Conservation (phyloP, 2,113 vertebrate genomes). For the Hypanus sabinus region DNA sequence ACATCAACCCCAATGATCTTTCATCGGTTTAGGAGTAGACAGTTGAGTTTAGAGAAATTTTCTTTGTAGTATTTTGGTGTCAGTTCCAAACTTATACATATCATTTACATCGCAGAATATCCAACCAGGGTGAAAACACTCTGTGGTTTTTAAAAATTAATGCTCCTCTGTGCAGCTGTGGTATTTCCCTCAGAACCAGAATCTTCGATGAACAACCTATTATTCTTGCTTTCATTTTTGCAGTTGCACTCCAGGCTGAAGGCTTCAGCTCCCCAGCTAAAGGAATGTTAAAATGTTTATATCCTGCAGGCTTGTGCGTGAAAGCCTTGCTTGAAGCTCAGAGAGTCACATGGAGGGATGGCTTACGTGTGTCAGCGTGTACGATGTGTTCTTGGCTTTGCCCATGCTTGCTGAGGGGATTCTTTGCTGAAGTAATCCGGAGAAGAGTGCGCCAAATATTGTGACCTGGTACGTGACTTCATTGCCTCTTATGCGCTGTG, state of each 20-base stretch:
- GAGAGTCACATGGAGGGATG: slow-evolving; percentile 43
- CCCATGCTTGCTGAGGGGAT: slow-evolving; percentile 53
- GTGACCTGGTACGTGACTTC: slow-evolving; percentile 7
- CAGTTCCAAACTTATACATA: slow-evolving; percentile 2
- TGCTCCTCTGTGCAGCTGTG: slow-evolving; percentile 19
- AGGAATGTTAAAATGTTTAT: slow-evolving; percentile 29
- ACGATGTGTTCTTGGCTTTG: slow-evolving; percentile 55
- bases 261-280: neutral
- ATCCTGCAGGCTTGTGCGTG: slow-evolving; percentile 17
- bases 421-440: slow-evolving; percentile 40
- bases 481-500: neutral
- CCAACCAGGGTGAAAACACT: slow-evolving; percentile 15
- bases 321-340: slow-evolving; percentile 39
- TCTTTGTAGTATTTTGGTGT: slow-evolving; percentile 28
- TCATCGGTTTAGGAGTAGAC: slow-evolving; percentile 42
- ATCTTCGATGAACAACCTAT: neutral
- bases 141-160: slow-evolving; percentile 25
- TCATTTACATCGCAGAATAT: slow-evolving; percentile 16
- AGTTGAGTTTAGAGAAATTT: neutral
- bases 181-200: neutral
- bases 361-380: slow-evolving; percentile 51
- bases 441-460: neutral
- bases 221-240: slow-evolving; percentile 26
- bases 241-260: slow-evolving; percentile 14
- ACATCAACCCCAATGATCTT: slow-evolving; percentile 51